These are phyloP conservation scores for rat (Rattus norvegicus) DNA, from an alignment of 2,113 vertebrate species.

Conservation along the genomic window DNA sequence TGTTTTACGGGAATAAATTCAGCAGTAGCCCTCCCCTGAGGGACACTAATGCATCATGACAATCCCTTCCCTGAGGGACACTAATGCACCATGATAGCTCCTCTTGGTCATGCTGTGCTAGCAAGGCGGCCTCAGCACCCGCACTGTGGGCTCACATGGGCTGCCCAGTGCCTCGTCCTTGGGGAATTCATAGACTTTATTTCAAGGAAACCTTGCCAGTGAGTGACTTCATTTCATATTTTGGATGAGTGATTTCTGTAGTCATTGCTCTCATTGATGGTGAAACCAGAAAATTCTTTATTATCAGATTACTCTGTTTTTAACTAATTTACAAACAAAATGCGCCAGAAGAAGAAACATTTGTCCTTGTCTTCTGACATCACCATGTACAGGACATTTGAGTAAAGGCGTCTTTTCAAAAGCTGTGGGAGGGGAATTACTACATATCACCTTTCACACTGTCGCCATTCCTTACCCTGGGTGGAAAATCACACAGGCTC, in stretches of 20 bases:
- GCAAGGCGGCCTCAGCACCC: neutral
- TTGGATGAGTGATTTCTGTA: neutral
- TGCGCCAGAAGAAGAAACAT: neutral
- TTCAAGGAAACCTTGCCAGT: neutral
- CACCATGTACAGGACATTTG: neutral
- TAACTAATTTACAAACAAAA: neutral
- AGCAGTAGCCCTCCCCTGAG: neutral
- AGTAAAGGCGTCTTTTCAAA: constrained; percentile 36
- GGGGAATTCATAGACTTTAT: constrained; percentile 1
- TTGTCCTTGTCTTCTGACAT: neutral
- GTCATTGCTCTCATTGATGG: constrained; percentile 7
- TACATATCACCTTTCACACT: neutral
- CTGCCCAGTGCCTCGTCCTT: neutral
- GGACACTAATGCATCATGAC: neutral
- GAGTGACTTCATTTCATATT: neutral
- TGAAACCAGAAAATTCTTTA: neutral
- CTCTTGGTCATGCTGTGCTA: neutral
- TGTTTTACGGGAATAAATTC: neutral
- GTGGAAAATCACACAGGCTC: neutral
- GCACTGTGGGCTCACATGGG: too few species aligned
- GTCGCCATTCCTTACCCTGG: neutral
- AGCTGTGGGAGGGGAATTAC: constrained; percentile 28
- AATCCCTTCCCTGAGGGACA: neutral
- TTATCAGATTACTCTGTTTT: constrained; percentile 3
- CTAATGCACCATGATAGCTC: neutral